Percentiles rank a stretch among this genome's conserved stretches.
Evolutionary conservation across 2,888 invertebrate genomes (phyloP).

Genomic region (Acleris cristana): DNA sequence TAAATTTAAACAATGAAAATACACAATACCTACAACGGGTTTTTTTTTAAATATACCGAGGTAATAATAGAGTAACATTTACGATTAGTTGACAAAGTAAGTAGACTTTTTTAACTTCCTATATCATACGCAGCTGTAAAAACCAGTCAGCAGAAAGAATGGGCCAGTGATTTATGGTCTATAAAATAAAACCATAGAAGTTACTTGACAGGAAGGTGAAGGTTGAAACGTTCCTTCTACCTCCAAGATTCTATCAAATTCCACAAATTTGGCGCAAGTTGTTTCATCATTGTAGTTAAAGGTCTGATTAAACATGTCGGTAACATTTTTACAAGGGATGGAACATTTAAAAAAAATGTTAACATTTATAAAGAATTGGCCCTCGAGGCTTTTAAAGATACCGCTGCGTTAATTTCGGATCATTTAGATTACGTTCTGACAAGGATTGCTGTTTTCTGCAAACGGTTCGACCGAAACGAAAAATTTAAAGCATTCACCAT

Average conservation of each 20-base stretch:
- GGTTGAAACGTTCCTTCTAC: constrained; percentile 25
- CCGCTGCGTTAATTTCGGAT: constrained; percentile 35
- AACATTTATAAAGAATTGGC: constrained; percentile 32
- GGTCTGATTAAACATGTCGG: constrained; percentile 31
- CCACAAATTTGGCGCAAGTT: constrained; percentile 18
- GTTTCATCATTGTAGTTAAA: constrained; percentile 32
- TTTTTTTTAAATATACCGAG: too few relatives aligned
- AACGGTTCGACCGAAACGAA: constrained; percentile 10
- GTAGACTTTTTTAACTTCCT: too few relatives aligned
- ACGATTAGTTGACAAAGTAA: too few relatives aligned
- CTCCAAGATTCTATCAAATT: constrained; percentile 27
- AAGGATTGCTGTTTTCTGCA: constrained; percentile 22
- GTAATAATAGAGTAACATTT: too few relatives aligned
- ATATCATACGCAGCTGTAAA: background rate
- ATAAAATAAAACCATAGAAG: constrained; percentile 4
- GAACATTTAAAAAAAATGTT: constrained; percentile 24
- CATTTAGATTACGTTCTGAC: constrained; percentile 32
- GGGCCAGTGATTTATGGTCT: background rate
- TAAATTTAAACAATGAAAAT: too few relatives aligned
- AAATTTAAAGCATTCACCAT: constrained; percentile 8
- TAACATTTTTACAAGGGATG: constrained; percentile 23
- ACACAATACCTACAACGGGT: too few relatives aligned
- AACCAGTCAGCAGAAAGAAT: background rate
- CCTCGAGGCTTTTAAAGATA: constrained; percentile 32
- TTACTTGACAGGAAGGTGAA: background rate